Evolutionary conservation across 1,140 invertebrate species (phyloP), one percentile per base, ranked within the genome.

Genomic region (Drosophila navojoa): DNA sequence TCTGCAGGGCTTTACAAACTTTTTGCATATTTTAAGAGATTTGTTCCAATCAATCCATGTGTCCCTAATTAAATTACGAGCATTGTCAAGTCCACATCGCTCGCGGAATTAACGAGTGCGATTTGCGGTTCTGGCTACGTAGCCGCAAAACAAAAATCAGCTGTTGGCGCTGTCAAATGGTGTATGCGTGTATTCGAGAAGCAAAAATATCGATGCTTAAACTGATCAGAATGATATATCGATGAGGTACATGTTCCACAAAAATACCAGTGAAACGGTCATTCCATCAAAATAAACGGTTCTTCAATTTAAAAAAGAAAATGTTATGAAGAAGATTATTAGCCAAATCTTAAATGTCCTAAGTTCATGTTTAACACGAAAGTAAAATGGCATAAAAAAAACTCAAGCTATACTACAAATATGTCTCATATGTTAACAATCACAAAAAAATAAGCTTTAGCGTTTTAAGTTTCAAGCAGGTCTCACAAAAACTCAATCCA

Each of bases 51-150:
- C 27, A 29, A 63, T 77, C 70, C 67, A 77, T 74, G 40, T 47
- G 53, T 54, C 32, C 47, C 60, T 87, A 89, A 87, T 87, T 76
- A 66, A 82, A 87, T 87, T 87, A 87, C 45, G 58, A 64, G 68
- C 81, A 86, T 79, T 73, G 62, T 85, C 54, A 76, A 58, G 50
- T 49, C 47, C 19, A 49, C 49, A 84, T 52, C 54, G 54, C 67
- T 47, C 69, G 42, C 55, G 53, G 42, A 61, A 81, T 44, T 59
- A 80, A 68, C 74, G 72, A 72, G 63, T 82, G 64, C 52, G 5
- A 55, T 11, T 73, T 69, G 57, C 64, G 58, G 71, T 69, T 73
- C 44, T 55, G 40, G 64, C 71, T 73, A 73, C 71, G 71, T 73
- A 73, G 71, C 6, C 71, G 71, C 66, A 69, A 73, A 73, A 73